Base-by-base conservation (phyloP, 2,888 invertebrate genomes). In the Cyrtodaria siliqua region DNA sequence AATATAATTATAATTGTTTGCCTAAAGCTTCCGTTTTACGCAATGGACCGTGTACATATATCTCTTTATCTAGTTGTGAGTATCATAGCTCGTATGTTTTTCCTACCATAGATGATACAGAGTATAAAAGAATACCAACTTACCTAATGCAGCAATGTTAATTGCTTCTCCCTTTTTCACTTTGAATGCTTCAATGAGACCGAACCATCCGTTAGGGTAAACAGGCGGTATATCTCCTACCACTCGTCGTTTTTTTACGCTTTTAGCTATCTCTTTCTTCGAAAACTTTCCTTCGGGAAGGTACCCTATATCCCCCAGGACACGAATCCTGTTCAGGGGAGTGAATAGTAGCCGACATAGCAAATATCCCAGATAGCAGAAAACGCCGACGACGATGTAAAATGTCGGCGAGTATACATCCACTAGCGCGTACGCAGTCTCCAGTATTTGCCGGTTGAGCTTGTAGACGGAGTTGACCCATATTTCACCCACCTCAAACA, bases 131-230 rank as follows among this genome's bases (percentile, higher is more conserved):
- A n/a, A n/a, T n/a, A n/a, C n/a, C n/a, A 27, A 69, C 83, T 90
- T 89, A 94, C 97, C 97, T 27, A 97, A 92, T 29, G 95, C 95
- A 59, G 95, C 94, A 0, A 91, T 80, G 40, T 84, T 86, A n/a
- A 79, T 83, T 0, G 87, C 78, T 47, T 87, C 80, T 53, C 79
- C 82, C 8, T 69, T 86, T 42, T 86, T 83, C 20, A 97, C 89
- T 0, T 95, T 93, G 6, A 94, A 92, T 2, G 96, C 96, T 90
- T 97, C 97, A 0, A 95, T 93, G 1, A 97, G 91, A 0, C 95
- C 95, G 86, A 96, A 97, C 98, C 98, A 98, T 0, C 97, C 97
- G 89, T 98, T 97, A 0, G 97, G 97, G 91, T 95, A 97, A 0
- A 97, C 96, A 0, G 97, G 97, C 0, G 97, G 97, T 2, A 96